These are phyloP conservation scores for Leptothorax acervorum DNA, from an alignment of 2,888 invertebrate species.

Conservation along the genomic window DNA sequence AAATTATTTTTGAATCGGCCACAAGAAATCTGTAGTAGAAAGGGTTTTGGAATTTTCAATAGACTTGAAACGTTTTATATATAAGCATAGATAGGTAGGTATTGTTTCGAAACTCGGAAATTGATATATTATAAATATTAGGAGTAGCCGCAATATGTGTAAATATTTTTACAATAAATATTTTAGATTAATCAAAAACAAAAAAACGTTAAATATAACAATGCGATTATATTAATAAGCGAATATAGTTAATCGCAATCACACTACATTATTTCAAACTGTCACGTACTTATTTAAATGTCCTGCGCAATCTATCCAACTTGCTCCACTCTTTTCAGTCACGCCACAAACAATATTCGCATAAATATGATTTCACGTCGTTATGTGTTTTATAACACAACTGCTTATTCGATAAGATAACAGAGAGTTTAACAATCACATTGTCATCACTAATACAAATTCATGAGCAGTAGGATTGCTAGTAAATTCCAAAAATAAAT, in stretches of 20 bases:
- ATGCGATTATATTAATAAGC: background rate
- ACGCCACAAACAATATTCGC: background rate
- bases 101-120: background rate
- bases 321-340: background rate
- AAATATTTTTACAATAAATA: background rate
- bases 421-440: slow-evolving; percentile 2
- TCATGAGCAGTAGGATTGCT: background rate
- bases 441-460: slow-evolving; percentile 12
- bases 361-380: background rate
- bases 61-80: too few relatives aligned
- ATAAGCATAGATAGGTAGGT: background rate
- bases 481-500: background rate
- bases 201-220: background rate
- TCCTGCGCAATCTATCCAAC: background rate
- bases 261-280: background rate
- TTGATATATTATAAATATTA: background rate
- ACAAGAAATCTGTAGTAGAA: background rate
- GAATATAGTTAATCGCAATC: background rate
- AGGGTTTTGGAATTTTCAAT: background rate
- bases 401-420: background rate
- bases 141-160: background rate
- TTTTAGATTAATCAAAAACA: background rate
- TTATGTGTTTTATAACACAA: slow-evolving; percentile 4
- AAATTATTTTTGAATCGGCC: background rate
- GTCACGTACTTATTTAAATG: slow-evolving; percentile 17